These are phyloP conservation scores for Lagria hirta DNA, from an alignment of 2,888 invertebrate species.

Conservation along the genomic window DNA sequence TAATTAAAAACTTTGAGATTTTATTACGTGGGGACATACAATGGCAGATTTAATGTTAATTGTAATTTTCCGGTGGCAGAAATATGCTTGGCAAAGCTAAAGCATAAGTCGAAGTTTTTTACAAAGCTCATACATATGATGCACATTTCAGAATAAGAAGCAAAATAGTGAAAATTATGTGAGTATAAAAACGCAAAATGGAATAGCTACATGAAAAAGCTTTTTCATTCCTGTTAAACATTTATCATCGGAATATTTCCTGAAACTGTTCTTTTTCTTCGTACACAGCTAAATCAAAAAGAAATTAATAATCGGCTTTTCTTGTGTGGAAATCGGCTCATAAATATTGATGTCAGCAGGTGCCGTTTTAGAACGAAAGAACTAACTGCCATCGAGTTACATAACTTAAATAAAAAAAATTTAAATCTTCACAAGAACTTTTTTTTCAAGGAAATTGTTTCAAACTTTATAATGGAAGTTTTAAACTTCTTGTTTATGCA, in stretches of 20 bases:
- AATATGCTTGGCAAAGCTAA: too few relatives aligned
- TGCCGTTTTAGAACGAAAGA: slow-evolving; percentile 19
- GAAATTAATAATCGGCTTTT: slow-evolving; percentile 11
- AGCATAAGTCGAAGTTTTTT: too few relatives aligned
- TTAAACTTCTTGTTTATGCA: slow-evolving; percentile 29
- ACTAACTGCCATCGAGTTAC: too few relatives aligned
- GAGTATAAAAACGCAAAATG: slow-evolving; percentile 35
- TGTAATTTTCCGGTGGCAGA: slow-evolving; percentile 3
- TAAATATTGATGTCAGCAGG: background rate
- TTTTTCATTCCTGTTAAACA: slow-evolving; percentile 34
- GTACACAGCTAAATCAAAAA: slow-evolving; percentile 14
- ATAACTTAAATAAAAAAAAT: slow-evolving; percentile 32
- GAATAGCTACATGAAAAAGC: slow-evolving; percentile 37
- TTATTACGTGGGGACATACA: slow-evolving; percentile 3
- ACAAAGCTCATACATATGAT: slow-evolving; percentile 11
- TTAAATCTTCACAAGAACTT: slow-evolving; percentile 24
- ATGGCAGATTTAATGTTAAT: slow-evolving; percentile 16
- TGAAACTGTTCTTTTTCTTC: slow-evolving; percentile 9
- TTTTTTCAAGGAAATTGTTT: slow-evolving; percentile 27
- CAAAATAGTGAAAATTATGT: slow-evolving; percentile 39
- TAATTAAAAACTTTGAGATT: too few relatives aligned
- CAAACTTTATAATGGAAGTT: slow-evolving; percentile 32
- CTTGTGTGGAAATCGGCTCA: background rate
- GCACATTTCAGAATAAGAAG: slow-evolving; percentile 21
- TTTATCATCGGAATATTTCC: slow-evolving; percentile 35